Evolutionary conservation across 2,888 invertebrate species (phyloP).

Genomic region (Dryomyza anilis): DNA sequence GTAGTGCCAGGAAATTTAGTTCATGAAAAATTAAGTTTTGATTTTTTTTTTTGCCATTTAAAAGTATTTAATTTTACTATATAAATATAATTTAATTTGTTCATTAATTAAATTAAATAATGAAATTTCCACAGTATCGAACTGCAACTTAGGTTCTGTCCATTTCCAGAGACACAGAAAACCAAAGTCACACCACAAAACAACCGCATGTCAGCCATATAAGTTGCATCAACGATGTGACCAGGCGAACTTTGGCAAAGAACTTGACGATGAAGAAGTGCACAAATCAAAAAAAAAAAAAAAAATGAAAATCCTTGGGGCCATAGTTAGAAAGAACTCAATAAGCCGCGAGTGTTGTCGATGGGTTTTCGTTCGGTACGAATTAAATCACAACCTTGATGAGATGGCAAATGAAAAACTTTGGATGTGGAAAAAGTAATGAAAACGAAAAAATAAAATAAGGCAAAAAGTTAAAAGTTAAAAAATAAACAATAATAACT

Average conservation of each 20-base stretch:
- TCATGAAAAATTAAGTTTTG: no score
- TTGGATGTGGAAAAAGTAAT: slow-evolving; percentile 2
- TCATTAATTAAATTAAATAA: no score
- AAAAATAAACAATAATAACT: background rate
- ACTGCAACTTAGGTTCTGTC: no score
- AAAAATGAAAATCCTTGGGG: slow-evolving; percentile 53
- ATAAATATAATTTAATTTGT: no score
- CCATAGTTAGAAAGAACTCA: slow-evolving; percentile 59
- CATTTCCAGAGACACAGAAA: no score
- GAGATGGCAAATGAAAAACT: slow-evolving; percentile 56
- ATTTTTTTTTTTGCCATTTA: no score
- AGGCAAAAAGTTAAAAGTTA: background rate
- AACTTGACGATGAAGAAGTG: no score
- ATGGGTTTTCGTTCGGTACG: slow-evolving; percentile 47
- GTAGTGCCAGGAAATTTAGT: no score
- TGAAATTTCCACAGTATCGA: slow-evolving; percentile 1
- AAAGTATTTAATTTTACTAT: no score
- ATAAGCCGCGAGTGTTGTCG: slow-evolving; percentile 49
- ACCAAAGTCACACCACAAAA: no score
- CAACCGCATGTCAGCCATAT: background rate
- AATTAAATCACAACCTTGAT: slow-evolving; percentile 56
- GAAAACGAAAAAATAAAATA: background rate
- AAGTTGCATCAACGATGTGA: slow-evolving; percentile 2
- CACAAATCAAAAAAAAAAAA: slow-evolving; percentile 60
- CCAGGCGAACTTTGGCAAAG: no score